Base-by-base conservation (phyloP, 2,888 invertebrate species). In the Lasioglossum calceatum region DNA sequence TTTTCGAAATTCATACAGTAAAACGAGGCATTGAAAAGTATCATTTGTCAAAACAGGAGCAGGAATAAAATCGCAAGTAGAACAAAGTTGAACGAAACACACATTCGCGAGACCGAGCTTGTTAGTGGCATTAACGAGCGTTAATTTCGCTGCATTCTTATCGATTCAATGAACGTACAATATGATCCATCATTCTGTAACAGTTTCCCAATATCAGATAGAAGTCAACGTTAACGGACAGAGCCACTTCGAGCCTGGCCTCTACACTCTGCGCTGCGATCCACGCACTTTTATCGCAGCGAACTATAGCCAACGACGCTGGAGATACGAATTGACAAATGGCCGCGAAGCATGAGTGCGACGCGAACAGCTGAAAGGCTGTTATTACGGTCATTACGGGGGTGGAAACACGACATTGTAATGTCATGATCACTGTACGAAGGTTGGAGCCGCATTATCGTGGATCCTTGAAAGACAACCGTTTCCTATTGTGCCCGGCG, bases 241-340 rank as follows among this genome's bases (percentile, higher is more conserved):
- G 16, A 36, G 67, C 36, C 19, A 23, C 67, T 67, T 67, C 67
- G 67, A 23, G 36, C 32, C 67, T 64, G 32, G 64, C 16, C 44
- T 50, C 42, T 32, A 19, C 23, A 58, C n/a, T 58, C 58, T 1
- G 8, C 58, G 12, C n/a, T 4, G 39, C 23, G 4, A 12, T 71
- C 39, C 64, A 70, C 67, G 44, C 76, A 81, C 47, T 70, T 82
- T 67, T 58, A 50, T 70, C 50, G 50, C n/a, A 7, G 58, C 67
- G 12, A 42, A 58, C 58, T 58, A n/a, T 64, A 70, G 42, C 54
- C 50, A 64, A 23, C 58, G 84, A 75, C 50, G 36, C 4, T n/a
- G 42, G 82, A 84, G 77, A 84, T 78, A 84, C n/a, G 74, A 78
- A 84, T 84, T 84, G 84, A 82, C 64, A 84, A 84, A 84, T 84